Base-by-base conservation (phyloP, 2,888 invertebrate genomes). In the Diarsia mendica region DNA sequence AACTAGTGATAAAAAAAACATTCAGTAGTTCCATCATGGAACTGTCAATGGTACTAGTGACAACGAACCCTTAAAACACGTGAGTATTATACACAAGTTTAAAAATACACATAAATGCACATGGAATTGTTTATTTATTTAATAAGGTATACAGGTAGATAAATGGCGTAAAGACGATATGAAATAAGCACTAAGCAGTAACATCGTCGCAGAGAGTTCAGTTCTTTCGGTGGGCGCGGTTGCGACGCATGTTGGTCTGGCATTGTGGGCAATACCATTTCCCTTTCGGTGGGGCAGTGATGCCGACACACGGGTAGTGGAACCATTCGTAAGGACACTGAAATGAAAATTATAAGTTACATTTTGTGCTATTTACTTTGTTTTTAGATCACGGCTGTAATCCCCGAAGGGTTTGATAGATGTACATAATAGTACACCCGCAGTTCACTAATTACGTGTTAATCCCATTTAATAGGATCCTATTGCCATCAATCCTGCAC, bases 201-300 rank as follows among this genome's bases (percentile, higher is more conserved):
- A 67, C 49, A 51, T 80, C 70, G 75, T 72, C 76, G 65, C 67
- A 76, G 33, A 48, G 72, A 58, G 46, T 85, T 97, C 95, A 98
- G 94, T 98, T 98, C 95, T 98, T 98, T 86, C 98, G 97, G 90
- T 98, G 98, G 63, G 98, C 97, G 78, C 98, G 97, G 87, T 96
- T 96, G 85, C 98, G 97, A 83, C 98, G 98, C 98, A 98, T 98
- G 78, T 98, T 98, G 83, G 98, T 97, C 75, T 98, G 98, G 94
- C 99, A 99, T 91, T 99, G 98, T 0, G 99, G 99, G 93, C 99
- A 99, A 94, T 98, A 99, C 99, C 99, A 99, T 94, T 99, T 99
- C 74, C 99, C 99, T 94, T 99, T 99, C 0, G 99, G 99, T 63
- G 99, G 98, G 73, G 99, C 98, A 0, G 98, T 98, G 87, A 99